Conservation (phyloP, 1,140 invertebrate species). For the Caenorhabditis inopinata region DNA sequence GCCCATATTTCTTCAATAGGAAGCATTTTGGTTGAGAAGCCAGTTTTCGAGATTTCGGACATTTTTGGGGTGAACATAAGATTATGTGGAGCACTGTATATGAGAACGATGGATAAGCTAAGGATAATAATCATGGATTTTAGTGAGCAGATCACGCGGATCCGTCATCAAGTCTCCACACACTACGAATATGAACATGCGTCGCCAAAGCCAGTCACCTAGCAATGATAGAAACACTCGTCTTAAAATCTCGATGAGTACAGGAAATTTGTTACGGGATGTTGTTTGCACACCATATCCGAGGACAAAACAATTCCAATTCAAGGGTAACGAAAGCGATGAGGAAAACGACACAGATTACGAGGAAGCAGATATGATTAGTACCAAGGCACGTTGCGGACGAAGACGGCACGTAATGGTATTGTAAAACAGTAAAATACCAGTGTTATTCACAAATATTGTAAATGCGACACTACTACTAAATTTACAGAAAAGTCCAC, state of each 20-base stretch:
- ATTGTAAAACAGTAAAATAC: too few species aligned
- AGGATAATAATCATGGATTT: neutral
- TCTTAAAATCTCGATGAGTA: constrained; percentile 12
- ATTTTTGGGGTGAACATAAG: too few species aligned
- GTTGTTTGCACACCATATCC: neutral
- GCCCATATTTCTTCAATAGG: too few species aligned
- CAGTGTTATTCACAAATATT: neutral
- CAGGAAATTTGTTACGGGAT: neutral
- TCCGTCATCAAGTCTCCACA: constrained; percentile 3
- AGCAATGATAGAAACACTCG: neutral
- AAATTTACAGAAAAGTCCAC: constrained; percentile 1
- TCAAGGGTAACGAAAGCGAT: neutral
- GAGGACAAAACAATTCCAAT: neutral
- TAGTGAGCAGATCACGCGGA: neutral
- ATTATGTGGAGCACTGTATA: too few species aligned
- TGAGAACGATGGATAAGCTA: too few species aligned
- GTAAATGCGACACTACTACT: too few species aligned
- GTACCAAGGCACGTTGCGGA: neutral
- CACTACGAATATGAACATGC: neutral
- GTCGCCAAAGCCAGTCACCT: neutral
- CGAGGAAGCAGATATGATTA: neutral
- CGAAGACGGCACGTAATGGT: neutral
- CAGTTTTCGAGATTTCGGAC: too few species aligned
- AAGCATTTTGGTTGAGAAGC: neutral
- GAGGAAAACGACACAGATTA: constrained; percentile 8